phyloP scores from a whole-genome alignment of 2,113 vertebrate genomes.

The Psettodes erumei region DNA sequence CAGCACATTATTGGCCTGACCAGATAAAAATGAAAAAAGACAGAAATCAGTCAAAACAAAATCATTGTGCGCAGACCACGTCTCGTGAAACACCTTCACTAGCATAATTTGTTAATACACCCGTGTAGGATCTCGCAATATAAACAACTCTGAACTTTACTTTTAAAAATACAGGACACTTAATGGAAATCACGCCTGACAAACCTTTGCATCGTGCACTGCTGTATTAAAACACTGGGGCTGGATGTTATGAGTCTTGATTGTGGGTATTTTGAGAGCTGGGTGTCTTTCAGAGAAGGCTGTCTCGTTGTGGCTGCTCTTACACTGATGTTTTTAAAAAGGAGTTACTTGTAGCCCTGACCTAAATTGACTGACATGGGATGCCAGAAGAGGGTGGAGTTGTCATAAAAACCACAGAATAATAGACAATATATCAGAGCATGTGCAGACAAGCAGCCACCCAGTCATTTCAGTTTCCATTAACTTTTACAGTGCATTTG shows the following conservation, averaged over 20 bases:
- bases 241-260: constrained; percentile 16
- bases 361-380: not conserved
- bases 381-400: constrained; percentile 20
- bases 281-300: not conserved
- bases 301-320: not conserved
- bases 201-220: no score
- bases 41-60: constrained; percentile 42
- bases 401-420: not conserved
- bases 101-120: no score
- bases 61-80: no score
- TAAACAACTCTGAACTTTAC: no score
- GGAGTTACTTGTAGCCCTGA: not conserved
- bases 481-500: not conserved
- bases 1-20: constrained; percentile 86
- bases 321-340: not conserved
- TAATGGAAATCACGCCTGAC: no score
- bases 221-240: no score
- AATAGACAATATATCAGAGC: not conserved
- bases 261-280: constrained; percentile 2
- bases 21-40: not conserved
- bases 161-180: no score
- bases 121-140: no score
- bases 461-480: not conserved
- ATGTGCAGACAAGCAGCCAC: not conserved
- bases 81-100: no score